Evolutionary conservation across 2,797 vertebrate genomes (phyloP), one percentile per base, ranked within the genome.

Genomic region (Coilia nasus): DNA sequence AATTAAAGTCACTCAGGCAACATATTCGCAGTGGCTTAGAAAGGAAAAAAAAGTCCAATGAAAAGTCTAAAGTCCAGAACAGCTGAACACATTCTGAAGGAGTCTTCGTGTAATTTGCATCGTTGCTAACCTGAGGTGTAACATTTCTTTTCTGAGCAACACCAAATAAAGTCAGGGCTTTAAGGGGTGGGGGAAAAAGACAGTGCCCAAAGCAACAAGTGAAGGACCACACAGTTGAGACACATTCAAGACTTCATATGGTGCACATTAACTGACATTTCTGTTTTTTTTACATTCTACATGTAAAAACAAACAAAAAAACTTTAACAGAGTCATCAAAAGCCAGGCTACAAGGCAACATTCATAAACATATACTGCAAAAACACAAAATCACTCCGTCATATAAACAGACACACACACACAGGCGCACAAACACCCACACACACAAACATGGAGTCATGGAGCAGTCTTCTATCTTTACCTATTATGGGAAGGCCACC

Each of bases 81-180:
- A 44, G 31, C 71, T 17, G 28, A 35, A 75, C 28, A 75, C 67
- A 75, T 17, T 75, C 67, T 75, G 71, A 9, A 78, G 57, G 57
- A 17, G 25, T 71, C 28, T 71, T 28, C 71, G 21, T 67, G 54
- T 23, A 75, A 64, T 60, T 84, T 23, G 64, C 86, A 90, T 86
- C 31, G 88, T 90, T 90, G 89, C 31, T 87, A 90, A 92, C 93
- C 93, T 94, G 93, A 94, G 94, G 91, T 90, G 83, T n/a, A 57
- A 31, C 87, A 87, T 83, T 87, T 62, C 87, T 90, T 90, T 25
- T 91, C 88, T 89, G 59, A 84, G 64, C 88, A 10, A 80, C 85
- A 89, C 25, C 87, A 81, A 25, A 83, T 89, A 85, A 83, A 85
- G 83, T 28, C 83, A 83, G 78, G 81, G 88, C 81, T 91, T 81